Percentiles rank a stretch among this genome's conserved stretches.
Evolutionary conservation across 2,113 vertebrate species (phyloP).

Genomic region (Spilogale gracilis): DNA sequence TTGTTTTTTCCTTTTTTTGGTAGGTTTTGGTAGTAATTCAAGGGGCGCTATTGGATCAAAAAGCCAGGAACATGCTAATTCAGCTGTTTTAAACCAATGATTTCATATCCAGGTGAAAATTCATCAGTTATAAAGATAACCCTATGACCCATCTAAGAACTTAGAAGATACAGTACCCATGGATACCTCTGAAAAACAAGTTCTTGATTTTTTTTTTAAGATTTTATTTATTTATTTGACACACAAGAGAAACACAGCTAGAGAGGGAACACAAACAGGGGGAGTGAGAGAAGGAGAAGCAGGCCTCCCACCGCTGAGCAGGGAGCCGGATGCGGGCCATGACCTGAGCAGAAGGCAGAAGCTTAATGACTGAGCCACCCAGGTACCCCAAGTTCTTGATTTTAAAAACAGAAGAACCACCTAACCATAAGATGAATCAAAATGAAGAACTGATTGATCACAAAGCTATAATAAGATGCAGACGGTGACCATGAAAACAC

Average conservation of each 20-base stretch:
- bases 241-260: no score
- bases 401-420: neutral
- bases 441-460: neutral
- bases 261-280: no score
- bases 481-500: neutral
- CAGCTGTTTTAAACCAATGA: neutral
- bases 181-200: slow-evolving; percentile 19
- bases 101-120: neutral
- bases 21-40: neutral
- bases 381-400: neutral
- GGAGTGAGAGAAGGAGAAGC: no score
- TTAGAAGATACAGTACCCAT: neutral
- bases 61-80: neutral
- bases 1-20: neutral
- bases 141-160: neutral
- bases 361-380: no score
- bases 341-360: no score
- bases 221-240: no score
- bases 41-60: neutral
- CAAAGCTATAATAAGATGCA: neutral
- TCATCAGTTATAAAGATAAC: neutral
- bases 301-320: no score
- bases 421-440: neutral
- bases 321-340: no score
- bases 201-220: neutral